These are phyloP conservation scores for Yponomeuta plumbellus DNA, from an alignment of 2,888 invertebrate genomes.

Conservation along the genomic window DNA sequence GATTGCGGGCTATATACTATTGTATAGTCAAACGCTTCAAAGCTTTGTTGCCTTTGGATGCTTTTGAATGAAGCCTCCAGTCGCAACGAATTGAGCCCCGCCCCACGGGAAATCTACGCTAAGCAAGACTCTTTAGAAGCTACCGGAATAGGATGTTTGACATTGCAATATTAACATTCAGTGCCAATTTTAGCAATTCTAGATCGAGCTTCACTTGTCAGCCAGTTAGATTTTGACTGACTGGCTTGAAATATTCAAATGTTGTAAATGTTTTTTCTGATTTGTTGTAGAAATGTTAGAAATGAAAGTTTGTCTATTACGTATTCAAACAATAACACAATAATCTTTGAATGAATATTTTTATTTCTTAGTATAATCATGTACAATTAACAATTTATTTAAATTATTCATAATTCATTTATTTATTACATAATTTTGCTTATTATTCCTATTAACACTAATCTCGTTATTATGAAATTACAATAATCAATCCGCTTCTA, in stretches of 20 bases:
- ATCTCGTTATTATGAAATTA: too few relatives aligned
- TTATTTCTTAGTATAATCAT: background rate
- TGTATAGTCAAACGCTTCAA: background rate
- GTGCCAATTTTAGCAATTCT: too few relatives aligned
- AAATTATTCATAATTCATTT: background rate
- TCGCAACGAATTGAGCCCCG: background rate
- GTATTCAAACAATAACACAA: too few relatives aligned
- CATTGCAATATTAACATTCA: too few relatives aligned
- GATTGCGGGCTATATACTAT: background rate
- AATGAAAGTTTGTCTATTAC: too few relatives aligned
- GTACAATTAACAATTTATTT: background rate
- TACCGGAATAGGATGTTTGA: background rate
- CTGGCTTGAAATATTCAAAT: too few relatives aligned
- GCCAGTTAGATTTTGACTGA: too few relatives aligned
- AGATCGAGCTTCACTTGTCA: too few relatives aligned
- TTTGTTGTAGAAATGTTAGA: too few relatives aligned
- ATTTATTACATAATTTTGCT: background rate
- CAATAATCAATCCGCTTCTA: too few relatives aligned
- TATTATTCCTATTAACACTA: background rate
- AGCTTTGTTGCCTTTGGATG: background rate
- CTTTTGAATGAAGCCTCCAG: background rate
- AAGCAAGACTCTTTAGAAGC: constrained; percentile 13
- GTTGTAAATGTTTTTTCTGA: too few relatives aligned
- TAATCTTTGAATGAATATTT: too few relatives aligned
- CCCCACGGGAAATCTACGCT: constrained; percentile 16